These are phyloP conservation scores for Ophion costatus DNA, from an alignment of 2,888 invertebrate species.

Conservation along the genomic window DNA sequence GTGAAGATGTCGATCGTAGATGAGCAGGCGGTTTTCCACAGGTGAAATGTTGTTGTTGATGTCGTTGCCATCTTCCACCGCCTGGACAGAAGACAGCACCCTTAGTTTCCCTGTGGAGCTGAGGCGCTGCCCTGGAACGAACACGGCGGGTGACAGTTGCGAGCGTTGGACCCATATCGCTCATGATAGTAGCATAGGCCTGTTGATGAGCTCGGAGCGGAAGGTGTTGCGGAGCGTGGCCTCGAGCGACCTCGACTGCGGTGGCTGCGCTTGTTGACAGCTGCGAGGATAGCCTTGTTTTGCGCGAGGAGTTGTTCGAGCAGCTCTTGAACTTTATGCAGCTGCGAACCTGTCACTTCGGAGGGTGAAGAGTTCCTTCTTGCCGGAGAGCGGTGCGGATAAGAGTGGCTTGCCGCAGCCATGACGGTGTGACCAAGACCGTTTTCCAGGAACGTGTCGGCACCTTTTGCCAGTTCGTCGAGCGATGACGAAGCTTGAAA, in stretches of 20 bases:
- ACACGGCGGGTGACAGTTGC: no score
- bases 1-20: neutral
- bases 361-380: neutral
- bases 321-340: no score
- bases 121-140: no score
- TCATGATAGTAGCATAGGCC: no score
- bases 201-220: no score
- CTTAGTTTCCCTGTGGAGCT: neutral
- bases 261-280: neutral
- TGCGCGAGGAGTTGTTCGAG: neutral
- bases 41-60: no score
- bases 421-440: no score
- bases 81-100: constrained; percentile 32
- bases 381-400: neutral
- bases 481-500: constrained; percentile 12
- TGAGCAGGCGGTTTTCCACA: neutral
- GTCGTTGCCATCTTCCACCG: constrained; percentile 19
- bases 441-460: constrained; percentile 47
- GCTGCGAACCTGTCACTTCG: neutral
- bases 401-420: neutral
- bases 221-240: no score
- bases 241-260: no score
- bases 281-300: no score
- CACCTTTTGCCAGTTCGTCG: constrained; percentile 52
- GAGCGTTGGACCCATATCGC: no score